Evolutionary conservation across 1,140 invertebrate genomes (phyloP).

Genomic region (Drosophila busckii): DNA sequence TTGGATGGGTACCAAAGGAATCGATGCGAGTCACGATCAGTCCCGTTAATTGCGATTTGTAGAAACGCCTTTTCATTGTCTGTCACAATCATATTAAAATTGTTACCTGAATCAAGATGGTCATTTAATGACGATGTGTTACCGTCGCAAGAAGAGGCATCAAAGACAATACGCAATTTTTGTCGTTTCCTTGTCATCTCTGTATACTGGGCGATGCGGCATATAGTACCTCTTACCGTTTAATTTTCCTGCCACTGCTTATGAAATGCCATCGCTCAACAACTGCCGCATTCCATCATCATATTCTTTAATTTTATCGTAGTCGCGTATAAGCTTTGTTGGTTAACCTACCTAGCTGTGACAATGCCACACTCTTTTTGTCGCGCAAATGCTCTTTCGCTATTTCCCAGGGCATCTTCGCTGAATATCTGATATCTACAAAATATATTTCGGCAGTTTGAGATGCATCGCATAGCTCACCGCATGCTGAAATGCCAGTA

Average conservation of each 20-base stretch:
- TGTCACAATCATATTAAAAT: no score
- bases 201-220: neutral
- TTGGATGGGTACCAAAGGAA: no score
- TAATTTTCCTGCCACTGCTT: neutral
- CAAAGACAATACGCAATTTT: neutral
- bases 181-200: neutral
- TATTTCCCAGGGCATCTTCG: neutral
- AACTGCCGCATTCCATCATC: neutral
- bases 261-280: neutral
- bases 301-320: neutral
- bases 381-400: neutral
- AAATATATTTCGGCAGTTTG: neutral
- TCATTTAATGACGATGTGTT: neutral
- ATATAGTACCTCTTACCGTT: neutral
- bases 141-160: neutral
- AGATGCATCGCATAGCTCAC: no score
- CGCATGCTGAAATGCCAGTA: neutral
- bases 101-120: no score
- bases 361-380: neutral
- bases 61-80: neutral
- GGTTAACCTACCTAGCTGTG: neutral
- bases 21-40: no score
- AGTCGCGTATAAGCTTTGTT: no score
- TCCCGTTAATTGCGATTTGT: neutral
- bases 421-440: neutral